Evolutionary conservation across 2,888 invertebrate species (phyloP), one percentile per base, ranked within the genome.

Genomic region (Sminthurides aquaticus): DNA sequence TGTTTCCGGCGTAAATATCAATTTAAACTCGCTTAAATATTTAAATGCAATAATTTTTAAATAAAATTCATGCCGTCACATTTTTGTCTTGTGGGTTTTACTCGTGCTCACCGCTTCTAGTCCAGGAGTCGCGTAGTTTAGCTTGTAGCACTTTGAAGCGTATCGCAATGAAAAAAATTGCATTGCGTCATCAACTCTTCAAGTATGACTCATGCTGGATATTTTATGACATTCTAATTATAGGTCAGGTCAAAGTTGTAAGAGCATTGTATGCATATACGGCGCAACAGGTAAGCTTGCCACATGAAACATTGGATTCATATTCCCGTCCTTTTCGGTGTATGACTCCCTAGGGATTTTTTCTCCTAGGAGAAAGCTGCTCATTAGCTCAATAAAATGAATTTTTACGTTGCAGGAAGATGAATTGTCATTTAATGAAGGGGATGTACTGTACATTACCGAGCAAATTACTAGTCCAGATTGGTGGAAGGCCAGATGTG

Each of bases 391-490:
- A n/a, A 8, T 20, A 20, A 56, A 5, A 64, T 48, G 63, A 15
- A 70, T 74, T 49, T n/a, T n/a, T n/a, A n/a, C n/a, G n/a, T n/a
- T n/a, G n/a, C 73, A 83, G 82, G 76, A 77, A 25, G 84, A 85
- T 77, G 86, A 86, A 76, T 76, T 86, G 67, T 81, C 84, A 2
- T 85, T 86, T 76, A 82, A 83, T 64, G 86, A 86, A 77, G 86
- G 85, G 20, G 85, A 86, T 64, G 62, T 81, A 48, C 76, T 85
- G n/a, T 85, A 85, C 74, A 81, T 85, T 20, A 78, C 79, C 20
- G 68, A 71, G 55, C 49, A 70, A 24, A 62, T 60, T 1, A 57
- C 34, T 3, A 59, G 59, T 57, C 78, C 79, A 64, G 78, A 80
- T 67, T 85, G 85, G 84, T 82, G 81, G 81, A 83, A 80, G 75